phyloP scores from a whole-genome alignment of 2,113 vertebrate genomes.

The Neolamprologus brichardi region DNA sequence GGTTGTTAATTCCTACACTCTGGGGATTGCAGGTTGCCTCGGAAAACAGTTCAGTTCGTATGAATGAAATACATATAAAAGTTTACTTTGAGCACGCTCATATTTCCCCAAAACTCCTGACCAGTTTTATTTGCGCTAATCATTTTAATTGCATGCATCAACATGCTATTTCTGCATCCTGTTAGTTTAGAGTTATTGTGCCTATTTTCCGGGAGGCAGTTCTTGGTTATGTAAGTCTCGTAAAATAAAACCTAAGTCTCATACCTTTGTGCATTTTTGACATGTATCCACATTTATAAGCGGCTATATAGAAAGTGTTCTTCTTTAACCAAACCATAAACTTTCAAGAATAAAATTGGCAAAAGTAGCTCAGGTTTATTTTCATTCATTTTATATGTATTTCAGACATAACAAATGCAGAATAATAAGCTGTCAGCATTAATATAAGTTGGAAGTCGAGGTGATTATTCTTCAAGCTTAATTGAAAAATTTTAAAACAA shows the following conservation, averaged over 20 bases:
- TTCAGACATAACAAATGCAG: neutral
- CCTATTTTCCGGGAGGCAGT: neutral
- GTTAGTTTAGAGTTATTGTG: neutral
- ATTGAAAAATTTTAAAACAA: neutral
- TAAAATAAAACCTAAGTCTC: neutral
- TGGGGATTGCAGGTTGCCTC: neutral
- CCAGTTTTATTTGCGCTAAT: constrained; percentile 7
- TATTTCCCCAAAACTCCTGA: neutral
- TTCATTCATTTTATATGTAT: neutral
- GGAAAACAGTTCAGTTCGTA: neutral
- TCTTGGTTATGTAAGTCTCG: neutral
- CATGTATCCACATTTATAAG: neutral
- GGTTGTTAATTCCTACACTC: constrained; percentile 1
- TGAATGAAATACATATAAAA: neutral
- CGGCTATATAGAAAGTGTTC: neutral
- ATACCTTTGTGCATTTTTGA: neutral
- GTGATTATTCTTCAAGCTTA: neutral
- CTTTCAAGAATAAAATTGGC: neutral
- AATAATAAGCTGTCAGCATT: neutral
- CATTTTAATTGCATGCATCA: constrained; percentile 15
- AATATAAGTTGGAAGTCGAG: neutral
- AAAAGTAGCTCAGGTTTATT: neutral
- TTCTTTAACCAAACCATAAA: neutral
- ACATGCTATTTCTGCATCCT: neutral
- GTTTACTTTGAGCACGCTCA: neutral